Percentiles rank a stretch among this genome's conserved stretches.
These are phyloP conservation scores for Pangasius djambal DNA, from an alignment of 2,797 vertebrate species.

Conservation along the genomic window DNA sequence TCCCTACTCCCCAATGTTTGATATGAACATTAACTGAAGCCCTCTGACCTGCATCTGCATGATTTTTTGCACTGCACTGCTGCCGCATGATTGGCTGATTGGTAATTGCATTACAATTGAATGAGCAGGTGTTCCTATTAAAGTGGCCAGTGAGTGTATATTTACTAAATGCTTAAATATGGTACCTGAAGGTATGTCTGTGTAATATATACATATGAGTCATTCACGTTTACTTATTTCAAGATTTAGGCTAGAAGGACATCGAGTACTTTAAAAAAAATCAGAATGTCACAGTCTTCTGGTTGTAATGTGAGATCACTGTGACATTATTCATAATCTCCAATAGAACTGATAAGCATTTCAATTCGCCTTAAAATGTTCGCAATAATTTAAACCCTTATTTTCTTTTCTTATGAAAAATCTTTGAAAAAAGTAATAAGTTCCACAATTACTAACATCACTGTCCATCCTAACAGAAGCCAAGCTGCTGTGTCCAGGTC, in stretches of 20 bases:
- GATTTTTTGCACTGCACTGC: neutral
- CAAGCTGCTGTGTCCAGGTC: conserved; percentile 47
- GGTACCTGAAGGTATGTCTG: neutral
- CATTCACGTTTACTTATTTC: neutral
- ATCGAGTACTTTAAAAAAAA: neutral
- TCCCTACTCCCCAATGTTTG: neutral
- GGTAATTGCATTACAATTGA: no score
- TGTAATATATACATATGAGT: neutral
- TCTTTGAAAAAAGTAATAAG: conserved; percentile 9
- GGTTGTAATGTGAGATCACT: neutral
- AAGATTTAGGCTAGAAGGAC: neutral
- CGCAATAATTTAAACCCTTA: neutral
- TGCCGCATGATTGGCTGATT: neutral
- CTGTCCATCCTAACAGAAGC: conserved; percentile 61
- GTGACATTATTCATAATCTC: neutral
- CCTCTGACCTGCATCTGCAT: neutral
- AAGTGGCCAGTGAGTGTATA: neutral
- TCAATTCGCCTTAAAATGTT: no score
- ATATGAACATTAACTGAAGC: neutral
- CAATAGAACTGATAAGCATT: neutral
- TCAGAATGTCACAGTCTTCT: neutral
- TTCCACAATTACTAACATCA: conserved; percentile 68
- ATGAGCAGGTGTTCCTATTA: neutral
- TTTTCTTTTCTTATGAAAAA: neutral
- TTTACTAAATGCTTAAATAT: neutral